phyloP scores from a whole-genome alignment of 2,888 invertebrate species.

The Eupithecia dodoneata region DNA sequence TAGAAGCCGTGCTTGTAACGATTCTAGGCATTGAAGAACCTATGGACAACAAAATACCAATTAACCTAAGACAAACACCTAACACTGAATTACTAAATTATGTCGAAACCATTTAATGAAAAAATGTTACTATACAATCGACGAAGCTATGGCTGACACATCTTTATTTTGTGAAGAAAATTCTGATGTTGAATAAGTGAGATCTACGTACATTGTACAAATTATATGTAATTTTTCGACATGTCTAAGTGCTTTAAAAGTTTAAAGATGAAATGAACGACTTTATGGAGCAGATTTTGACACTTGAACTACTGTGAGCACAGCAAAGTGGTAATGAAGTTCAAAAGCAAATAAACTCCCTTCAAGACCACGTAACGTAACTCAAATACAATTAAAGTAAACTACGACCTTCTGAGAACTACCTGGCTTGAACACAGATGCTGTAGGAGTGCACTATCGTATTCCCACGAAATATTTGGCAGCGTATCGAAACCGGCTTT shows the following conservation, averaged over 20 bases:
- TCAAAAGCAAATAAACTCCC: not conserved
- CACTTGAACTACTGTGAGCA: not conserved
- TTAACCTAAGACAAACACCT: too few species aligned
- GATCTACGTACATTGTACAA: too few species aligned
- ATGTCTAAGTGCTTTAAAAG: too few species aligned
- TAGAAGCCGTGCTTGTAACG: not conserved
- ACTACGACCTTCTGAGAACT: slow-evolving; percentile 28
- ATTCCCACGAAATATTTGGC: slow-evolving; percentile 53
- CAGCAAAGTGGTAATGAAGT: not conserved
- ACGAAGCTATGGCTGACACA: too few species aligned
- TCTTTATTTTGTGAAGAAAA: too few species aligned
- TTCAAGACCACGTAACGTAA: slow-evolving; percentile 1
- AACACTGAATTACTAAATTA: too few species aligned
- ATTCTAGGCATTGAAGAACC: not conserved
- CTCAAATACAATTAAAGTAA: slow-evolving; percentile 17
- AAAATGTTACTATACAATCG: too few species aligned
- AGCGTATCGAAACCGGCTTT: slow-evolving; percentile 18
- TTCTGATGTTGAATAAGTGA: too few species aligned
- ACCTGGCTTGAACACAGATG: slow-evolving; percentile 35
- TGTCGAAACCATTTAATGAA: too few species aligned
- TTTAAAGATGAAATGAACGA: too few species aligned
- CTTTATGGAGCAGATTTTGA: not conserved
- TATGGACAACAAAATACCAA: not conserved
- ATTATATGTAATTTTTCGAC: too few species aligned
- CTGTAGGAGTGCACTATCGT: slow-evolving; percentile 33